Evolutionary conservation across 2,113 vertebrate species (phyloP).

Genomic region (Pachyramphus minor): DNA sequence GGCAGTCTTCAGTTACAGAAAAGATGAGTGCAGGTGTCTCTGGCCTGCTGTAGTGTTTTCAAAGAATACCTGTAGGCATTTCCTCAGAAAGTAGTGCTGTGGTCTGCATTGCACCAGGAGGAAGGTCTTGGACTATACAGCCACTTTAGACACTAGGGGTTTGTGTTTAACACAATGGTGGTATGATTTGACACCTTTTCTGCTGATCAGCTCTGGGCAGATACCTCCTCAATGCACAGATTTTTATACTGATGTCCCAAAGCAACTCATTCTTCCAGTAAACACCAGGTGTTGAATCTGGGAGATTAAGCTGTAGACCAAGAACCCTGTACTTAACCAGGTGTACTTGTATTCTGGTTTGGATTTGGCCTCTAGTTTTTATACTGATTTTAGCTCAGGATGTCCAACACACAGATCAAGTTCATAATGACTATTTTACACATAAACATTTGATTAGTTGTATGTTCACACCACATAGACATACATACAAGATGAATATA

Average conservation of each 20-base stretch:
- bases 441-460: neutral
- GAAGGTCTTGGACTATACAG: neutral
- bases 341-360: neutral
- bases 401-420: fast-evolving
- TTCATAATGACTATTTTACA: neutral
- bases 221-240: neutral
- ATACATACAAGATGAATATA: neutral
- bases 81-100: neutral
- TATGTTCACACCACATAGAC: neutral
- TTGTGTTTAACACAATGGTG: neutral
- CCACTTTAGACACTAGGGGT: neutral
- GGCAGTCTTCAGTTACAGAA: neutral
- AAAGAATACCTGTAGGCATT: neutral
- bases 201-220: neutral
- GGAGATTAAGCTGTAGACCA: neutral
- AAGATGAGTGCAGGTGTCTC: neutral
- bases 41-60: neutral
- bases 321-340: neutral
- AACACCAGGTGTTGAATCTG: neutral
- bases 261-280: neutral
- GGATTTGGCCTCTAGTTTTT: neutral
- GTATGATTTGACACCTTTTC: neutral
- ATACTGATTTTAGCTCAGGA: neutral
- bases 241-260: neutral
- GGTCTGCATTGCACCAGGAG: neutral